Conservation (phyloP, 2,113 vertebrate genomes). For the Coryphaenoides rupestris region DNA sequence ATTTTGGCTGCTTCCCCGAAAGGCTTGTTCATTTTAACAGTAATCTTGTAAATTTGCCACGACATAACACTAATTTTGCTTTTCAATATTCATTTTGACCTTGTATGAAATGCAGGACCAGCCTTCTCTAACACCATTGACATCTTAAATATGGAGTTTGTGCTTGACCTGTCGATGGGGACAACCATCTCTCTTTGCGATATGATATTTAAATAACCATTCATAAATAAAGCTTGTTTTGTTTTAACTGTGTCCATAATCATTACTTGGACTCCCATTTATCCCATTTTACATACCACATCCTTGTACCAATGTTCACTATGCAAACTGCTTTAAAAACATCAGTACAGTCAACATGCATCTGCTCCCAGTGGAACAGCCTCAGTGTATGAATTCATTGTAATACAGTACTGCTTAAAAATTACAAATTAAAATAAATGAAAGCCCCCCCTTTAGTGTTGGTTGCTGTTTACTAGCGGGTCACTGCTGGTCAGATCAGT, state of each 20-base stretch:
- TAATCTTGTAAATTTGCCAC: slow-evolving; percentile 45
- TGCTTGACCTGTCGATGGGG: slow-evolving; percentile 57
- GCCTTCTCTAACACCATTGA: slow-evolving; percentile 25
- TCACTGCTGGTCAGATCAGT: no score
- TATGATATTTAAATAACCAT: slow-evolving; percentile 52
- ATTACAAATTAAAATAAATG: background rate
- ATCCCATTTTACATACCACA: background rate
- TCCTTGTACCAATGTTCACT: no score
- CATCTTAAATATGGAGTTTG: slow-evolving; percentile 49
- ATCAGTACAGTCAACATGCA: background rate
- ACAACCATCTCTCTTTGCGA: slow-evolving; percentile 51
- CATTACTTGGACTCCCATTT: slow-evolving; percentile 8
- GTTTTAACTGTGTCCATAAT: slow-evolving; percentile 55
- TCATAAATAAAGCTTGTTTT: slow-evolving; percentile 75
- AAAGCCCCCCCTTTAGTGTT: no score
- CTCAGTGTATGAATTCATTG: background rate
- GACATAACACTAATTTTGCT: slow-evolving; percentile 28
- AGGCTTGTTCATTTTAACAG: slow-evolving; percentile 49
- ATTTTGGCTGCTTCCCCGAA: slow-evolving; percentile 56
- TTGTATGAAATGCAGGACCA: slow-evolving; percentile 56
- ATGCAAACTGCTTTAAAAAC: no score
- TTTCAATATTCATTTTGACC: slow-evolving; percentile 46
- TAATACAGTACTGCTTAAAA: background rate
- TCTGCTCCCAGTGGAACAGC: background rate
- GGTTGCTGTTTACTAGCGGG: no score